Percentiles rank a stretch among this genome's conserved stretches.
Evolutionary conservation across 2,888 invertebrate species (phyloP).

Genomic region (Penaeus monodon): DNA sequence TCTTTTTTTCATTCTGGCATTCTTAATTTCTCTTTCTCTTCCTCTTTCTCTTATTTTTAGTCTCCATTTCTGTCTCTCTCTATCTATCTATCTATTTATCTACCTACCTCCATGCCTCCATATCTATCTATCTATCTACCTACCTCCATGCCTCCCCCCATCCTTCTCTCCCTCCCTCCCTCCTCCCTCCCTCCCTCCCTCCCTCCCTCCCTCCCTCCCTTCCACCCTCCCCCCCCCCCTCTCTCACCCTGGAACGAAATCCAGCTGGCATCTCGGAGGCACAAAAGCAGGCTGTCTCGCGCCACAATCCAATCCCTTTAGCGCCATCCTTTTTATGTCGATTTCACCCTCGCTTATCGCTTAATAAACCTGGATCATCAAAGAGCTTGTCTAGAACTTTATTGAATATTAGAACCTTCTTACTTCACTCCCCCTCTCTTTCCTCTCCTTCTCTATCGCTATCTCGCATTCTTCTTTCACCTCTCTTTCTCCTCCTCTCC

Average conservation of each 20-base stretch:
- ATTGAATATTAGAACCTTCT: neutral
- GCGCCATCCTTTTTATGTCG: too few relatives aligned
- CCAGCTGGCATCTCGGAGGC: too few relatives aligned
- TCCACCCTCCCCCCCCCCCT: neutral
- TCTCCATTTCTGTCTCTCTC: too few relatives aligned
- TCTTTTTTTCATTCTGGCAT: neutral
- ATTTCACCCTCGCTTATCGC: too few relatives aligned
- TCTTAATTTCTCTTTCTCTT: neutral
- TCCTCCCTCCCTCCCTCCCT: neutral
- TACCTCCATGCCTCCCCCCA: neutral
- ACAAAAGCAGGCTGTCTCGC: too few relatives aligned
- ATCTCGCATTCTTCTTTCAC: neutral
- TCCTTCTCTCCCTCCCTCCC: neutral
- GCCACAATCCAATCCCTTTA: too few relatives aligned
- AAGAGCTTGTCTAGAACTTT: too few relatives aligned
- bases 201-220: neutral
- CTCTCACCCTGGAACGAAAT: neutral
- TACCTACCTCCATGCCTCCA: neutral
- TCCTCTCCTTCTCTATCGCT: neutral
- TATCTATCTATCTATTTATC: too few relatives aligned
- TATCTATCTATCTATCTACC: neutral
- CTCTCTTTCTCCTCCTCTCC: neutral
- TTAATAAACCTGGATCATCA: too few relatives aligned
- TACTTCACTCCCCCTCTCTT: neutral
- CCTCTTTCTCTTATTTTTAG: too few relatives aligned